phyloP scores from a whole-genome alignment of 2,888 invertebrate species.

The Crepidodera aurea region DNA sequence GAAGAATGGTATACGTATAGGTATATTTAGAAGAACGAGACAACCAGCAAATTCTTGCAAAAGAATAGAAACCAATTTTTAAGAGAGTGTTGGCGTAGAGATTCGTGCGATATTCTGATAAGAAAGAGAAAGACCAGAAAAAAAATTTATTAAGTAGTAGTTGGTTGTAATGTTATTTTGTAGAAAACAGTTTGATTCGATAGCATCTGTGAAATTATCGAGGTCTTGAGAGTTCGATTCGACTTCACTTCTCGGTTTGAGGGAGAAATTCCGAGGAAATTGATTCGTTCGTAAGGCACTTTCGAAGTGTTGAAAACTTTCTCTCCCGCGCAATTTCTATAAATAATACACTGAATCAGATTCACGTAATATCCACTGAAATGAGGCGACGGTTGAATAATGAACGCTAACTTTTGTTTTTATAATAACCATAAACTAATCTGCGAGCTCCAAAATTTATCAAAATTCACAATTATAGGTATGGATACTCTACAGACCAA shows the following conservation, averaged over 20 bases:
- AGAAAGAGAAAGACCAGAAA: neutral
- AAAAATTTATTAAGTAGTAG: neutral
- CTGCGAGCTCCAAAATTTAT: too few species aligned
- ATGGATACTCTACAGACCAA: too few species aligned
- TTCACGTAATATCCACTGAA: constrained; percentile 28
- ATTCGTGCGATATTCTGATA: neutral
- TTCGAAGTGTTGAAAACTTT: constrained; percentile 39
- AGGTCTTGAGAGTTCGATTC: constrained; percentile 18
- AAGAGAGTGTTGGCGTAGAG: neutral
- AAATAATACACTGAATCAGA: constrained; percentile 38
- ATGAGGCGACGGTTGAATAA: too few species aligned
- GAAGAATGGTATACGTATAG: too few species aligned
- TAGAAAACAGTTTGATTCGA: constrained; percentile 14
- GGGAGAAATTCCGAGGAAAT: constrained; percentile 34
- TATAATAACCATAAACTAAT: too few species aligned
- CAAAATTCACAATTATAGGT: too few species aligned
- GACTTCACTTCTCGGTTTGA: constrained; percentile 12
- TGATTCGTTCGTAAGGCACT: constrained; percentile 27
- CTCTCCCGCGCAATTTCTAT: constrained; percentile 38
- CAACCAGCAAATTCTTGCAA: too few species aligned
- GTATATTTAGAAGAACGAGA: too few species aligned
- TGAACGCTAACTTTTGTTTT: too few species aligned
- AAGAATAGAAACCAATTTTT: too few species aligned
- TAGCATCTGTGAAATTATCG: constrained; percentile 17
- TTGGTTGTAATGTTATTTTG: constrained; percentile 4